Base-by-base conservation (phyloP, 2,113 vertebrate genomes). In the Scytalopus superciliaris region DNA sequence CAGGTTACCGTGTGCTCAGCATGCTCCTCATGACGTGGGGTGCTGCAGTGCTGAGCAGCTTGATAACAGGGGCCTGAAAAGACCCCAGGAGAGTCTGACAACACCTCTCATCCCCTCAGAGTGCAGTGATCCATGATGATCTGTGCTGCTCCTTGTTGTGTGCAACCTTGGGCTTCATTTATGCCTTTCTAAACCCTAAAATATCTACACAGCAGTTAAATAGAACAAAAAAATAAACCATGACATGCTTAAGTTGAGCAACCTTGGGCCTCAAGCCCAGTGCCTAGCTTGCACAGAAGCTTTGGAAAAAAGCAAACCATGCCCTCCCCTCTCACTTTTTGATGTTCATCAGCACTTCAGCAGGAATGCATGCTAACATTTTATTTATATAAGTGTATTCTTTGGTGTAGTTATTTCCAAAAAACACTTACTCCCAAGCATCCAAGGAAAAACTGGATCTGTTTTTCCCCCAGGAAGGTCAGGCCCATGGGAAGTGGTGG, bases 21-120 rank as follows among this genome's bases (percentile, higher is more conserved):
- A 0, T 60, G 78, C 40, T 44, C 69, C 74, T 60, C 0, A 0
- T 66, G 55, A 27, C 0, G 0, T 9, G 47, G 47, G 12, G 8
- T 14, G 30, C 60, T 63, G 42, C 66, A 53, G 39, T 1, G 2
- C 19, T 0, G 2, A 63, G 39, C 55, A 56, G 23, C 35, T 42
- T 3, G 1, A 0, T 47, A 39, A 24, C 35, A 72, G 23, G 31
- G 53, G 49, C 28, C 59, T 39, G 50, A 66, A n/a, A 89, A 52
- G 68, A 52, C 19, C 37, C 21, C 64, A 40, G 64, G 31, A 52
- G 56, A 59, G 37, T 75, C 56, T 66, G 55, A 78, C 40, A 77
- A 18, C 27, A 60, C 40, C n/a, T 60, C 52, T 88, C 62, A 67
- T 69, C 13, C 27, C 23, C 27, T 0, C 9, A 37, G n/a, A 49